Base-by-base conservation (phyloP, 2,797 vertebrate species). In the Gallinago nigripennis region DNA sequence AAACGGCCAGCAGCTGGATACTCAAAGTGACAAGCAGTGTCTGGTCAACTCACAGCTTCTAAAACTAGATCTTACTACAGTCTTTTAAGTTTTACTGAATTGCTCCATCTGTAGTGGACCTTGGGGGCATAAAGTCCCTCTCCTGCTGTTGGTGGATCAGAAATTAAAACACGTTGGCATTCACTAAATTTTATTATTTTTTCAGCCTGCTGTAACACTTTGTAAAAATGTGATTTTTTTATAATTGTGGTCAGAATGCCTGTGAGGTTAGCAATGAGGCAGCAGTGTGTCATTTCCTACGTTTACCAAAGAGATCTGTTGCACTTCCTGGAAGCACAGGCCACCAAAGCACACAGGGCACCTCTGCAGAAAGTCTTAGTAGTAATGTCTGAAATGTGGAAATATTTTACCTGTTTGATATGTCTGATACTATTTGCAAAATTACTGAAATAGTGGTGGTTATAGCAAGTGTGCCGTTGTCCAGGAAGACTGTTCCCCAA, bases 31-130 rank as follows among this genome's bases (percentile, higher is more conserved):
- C 19, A 86, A 82, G 63, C 77, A 81, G 56, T 16, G 46, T 82
- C 60, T 82, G 48, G 25, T 60, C 60, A 87, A 27, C 21, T 81
- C 39, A 65, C 16, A 86, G 54, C 33, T 92, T 88, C 66, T 70
- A 56, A 65, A 78, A 35, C 30, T 50, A 50, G 51, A 76, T 33
- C 12, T 76, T 41, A 31, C 8, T 39, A 2, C 13, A 45, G 0
- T 66, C 46, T 41, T 83, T 21, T n/a, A 71, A 43, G 12, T 69
- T 88, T 83, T 75, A 76, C 21, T 2, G 10, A 33, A 33, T 56
- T 65, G 8, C n/a, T 65, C 21, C 45, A 33, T 89, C 41, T 78
- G 3, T 78, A 45, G 39, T 0, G 0, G 64, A 33, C 2, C 1
- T 45, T 71, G n/a, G 13, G n/a, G 15, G 18, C 20, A n/a, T 87